phyloP scores from a whole-genome alignment of 2,797 vertebrate genomes.

The Cyclura pinguis region DNA sequence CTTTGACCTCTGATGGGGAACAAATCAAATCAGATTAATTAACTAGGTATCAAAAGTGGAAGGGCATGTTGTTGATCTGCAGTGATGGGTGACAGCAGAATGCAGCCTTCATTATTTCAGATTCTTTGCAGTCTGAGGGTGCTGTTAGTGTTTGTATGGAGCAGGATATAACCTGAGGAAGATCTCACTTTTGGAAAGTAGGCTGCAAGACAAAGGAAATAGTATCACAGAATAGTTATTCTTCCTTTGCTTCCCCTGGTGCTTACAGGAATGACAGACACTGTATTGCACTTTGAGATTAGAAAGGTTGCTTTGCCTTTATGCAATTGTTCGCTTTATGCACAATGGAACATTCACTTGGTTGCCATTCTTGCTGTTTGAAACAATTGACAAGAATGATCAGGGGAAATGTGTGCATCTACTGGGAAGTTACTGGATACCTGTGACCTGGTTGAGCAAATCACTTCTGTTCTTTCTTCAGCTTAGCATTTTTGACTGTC shows the following conservation, averaged over 20 bases:
- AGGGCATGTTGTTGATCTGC: not conserved
- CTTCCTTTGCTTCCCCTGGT: not conserved
- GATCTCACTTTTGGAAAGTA: fast-evolving
- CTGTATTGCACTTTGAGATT: constrained; percentile 25
- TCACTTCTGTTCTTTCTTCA: not conserved
- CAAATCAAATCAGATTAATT: not conserved
- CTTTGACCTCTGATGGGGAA: not conserved
- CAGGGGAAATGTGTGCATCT: not conserved
- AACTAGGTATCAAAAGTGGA: not conserved
- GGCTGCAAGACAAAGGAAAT: not conserved
- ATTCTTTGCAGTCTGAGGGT: not conserved
- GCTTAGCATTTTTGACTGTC: not conserved
- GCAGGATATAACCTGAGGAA: not conserved
- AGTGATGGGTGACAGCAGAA: not conserved
- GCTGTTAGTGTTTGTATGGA: not conserved
- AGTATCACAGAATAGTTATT: not conserved
- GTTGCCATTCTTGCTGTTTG: constrained; percentile 1
- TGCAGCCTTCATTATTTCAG: not conserved
- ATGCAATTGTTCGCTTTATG: constrained; percentile 13
- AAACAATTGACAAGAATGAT: not conserved
- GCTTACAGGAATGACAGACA: constrained; percentile 44
- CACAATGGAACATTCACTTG: not conserved
- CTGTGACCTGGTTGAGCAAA: not conserved
- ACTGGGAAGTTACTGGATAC: not conserved
- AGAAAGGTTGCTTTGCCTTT: constrained; percentile 19